Percentiles rank a stretch among this genome's conserved stretches.
Evolutionary conservation across 2,888 invertebrate genomes (phyloP).

Genomic region (Sarcophaga subvicina): DNA sequence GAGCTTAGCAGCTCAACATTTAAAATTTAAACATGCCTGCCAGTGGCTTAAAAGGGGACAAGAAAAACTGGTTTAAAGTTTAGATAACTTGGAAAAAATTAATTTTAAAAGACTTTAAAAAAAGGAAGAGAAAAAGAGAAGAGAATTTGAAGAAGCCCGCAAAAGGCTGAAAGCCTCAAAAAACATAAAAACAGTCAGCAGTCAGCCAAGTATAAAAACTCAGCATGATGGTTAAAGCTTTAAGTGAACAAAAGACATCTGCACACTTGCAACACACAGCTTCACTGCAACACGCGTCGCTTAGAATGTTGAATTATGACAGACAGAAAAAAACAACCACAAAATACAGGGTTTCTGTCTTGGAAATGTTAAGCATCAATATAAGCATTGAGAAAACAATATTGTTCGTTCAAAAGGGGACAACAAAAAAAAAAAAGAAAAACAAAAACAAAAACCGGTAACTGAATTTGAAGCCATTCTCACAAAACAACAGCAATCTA

Average conservation of each 20-base stretch:
- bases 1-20: neutral
- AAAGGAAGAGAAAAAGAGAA: neutral
- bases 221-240: neutral
- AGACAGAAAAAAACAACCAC: neutral
- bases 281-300: neutral
- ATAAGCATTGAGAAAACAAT: neutral
- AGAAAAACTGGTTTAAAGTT: neutral
- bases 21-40: neutral
- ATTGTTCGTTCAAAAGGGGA: too few relatives aligned
- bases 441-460: neutral
- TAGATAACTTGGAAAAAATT: too few relatives aligned
- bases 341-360: neutral
- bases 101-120: too few relatives aligned
- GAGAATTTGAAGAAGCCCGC: neutral
- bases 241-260: neutral
- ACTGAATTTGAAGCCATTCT: neutral
- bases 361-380: neutral
- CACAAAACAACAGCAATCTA: neutral
- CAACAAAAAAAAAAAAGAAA: neutral
- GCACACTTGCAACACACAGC: neutral
- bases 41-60: neutral
- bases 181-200: neutral
- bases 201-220: neutral
- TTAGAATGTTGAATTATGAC: neutral
- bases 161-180: neutral